Percentiles rank a stretch among this genome's conserved stretches.
phyloP scores from a whole-genome alignment of 2,888 invertebrate species.

The Penaeus monodon region DNA sequence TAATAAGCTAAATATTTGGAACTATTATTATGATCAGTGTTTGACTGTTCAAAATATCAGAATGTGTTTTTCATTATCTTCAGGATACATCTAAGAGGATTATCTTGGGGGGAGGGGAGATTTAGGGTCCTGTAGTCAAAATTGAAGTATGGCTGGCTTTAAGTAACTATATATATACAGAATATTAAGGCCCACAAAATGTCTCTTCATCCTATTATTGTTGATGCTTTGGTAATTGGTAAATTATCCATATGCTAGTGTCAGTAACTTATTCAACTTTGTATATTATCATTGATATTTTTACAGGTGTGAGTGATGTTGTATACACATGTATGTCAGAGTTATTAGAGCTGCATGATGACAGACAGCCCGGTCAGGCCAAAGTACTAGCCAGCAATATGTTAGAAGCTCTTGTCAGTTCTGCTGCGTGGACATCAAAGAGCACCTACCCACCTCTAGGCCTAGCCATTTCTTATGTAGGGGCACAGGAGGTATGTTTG shows the following conservation, averaged over 20 bases:
- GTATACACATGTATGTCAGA: slow-evolving; percentile 36
- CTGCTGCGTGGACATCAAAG: slow-evolving; percentile 35
- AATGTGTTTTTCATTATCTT: background rate
- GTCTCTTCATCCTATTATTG: background rate
- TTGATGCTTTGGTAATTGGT: background rate
- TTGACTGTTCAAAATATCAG: background rate
- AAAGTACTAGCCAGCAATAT: slow-evolving; percentile 19
- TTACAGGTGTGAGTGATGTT: slow-evolving; percentile 35
- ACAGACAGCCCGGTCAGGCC: slow-evolving; percentile 9
- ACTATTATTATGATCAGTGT: background rate
- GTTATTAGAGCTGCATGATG: slow-evolving; percentile 40
- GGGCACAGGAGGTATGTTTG: slow-evolving; percentile 25
- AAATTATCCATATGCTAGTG: background rate
- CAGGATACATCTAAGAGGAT: too few species aligned
- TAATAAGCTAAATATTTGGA: background rate
- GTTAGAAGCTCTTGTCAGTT: slow-evolving; percentile 11
- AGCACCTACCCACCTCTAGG: slow-evolving; percentile 50
- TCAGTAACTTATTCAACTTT: background rate
- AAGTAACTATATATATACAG: too few species aligned
- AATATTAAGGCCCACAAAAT: too few species aligned
- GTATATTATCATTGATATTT: background rate
- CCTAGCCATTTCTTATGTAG: slow-evolving; percentile 36
- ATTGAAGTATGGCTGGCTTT: too few species aligned
- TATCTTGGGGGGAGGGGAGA: too few species aligned
- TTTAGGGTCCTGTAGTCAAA: too few species aligned